phyloP scores from a whole-genome alignment of 2,113 vertebrate genomes.

The Embiotoca jacksoni region DNA sequence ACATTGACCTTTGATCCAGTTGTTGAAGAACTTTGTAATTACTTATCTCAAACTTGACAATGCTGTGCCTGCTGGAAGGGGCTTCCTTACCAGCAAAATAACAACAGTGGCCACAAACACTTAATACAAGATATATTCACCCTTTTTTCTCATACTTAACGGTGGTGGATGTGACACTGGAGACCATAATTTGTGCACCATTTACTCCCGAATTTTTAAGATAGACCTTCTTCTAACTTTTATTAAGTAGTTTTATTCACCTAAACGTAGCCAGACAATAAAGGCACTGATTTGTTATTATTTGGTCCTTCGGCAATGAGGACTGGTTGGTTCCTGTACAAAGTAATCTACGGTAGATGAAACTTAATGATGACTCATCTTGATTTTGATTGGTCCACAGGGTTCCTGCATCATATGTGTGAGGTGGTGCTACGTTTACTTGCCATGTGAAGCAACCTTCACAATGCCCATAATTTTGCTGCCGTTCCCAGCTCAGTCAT shows the following conservation, averaged over 20 bases:
- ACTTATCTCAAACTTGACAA: not conserved
- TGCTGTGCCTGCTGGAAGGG: not conserved
- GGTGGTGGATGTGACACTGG: too few relatives aligned
- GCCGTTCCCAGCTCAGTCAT: conserved; percentile 11
- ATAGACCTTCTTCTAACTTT: too few relatives aligned
- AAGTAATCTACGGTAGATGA: too few relatives aligned
- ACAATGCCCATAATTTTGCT: not conserved
- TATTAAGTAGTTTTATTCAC: too few relatives aligned
- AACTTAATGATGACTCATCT: not conserved
- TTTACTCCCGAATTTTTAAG: too few relatives aligned
- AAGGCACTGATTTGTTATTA: too few relatives aligned
- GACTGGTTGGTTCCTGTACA: too few relatives aligned
- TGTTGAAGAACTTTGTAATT: not conserved
- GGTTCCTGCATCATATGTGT: not conserved
- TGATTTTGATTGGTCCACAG: not conserved
- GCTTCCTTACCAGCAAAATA: not conserved
- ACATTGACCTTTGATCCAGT: not conserved
- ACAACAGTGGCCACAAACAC: not conserved
- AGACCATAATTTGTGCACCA: too few relatives aligned
- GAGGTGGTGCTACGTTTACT: not conserved
- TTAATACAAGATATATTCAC: too few relatives aligned
- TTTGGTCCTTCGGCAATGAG: too few relatives aligned
- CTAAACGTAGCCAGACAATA: too few relatives aligned
- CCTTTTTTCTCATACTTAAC: too few relatives aligned
- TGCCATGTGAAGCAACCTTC: not conserved